Base-by-base conservation (phyloP, 2,888 invertebrate genomes). In the Drosophila emarginata region DNA sequence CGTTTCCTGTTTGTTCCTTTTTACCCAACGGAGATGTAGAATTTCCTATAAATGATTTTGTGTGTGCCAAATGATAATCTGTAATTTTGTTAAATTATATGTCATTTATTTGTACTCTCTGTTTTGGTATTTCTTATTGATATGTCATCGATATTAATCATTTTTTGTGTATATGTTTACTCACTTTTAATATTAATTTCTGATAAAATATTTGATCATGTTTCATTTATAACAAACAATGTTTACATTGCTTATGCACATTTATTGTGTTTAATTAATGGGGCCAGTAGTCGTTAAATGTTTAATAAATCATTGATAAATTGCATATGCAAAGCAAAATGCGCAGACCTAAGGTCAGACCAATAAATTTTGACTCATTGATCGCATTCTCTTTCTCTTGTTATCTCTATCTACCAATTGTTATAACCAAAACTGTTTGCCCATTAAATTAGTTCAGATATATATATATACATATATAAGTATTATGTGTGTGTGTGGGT, bases 251-350 rank as follows among this genome's bases (percentile, higher is more conserved):
- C 56, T 28, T 62, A 67, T 39, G 54, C 71, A 28, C 71, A 71
- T 76, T 74, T 60, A 64, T 59, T 61, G 64, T 70, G 64, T 64
- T 53, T 84, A 84, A 84, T 81, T 81, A 79, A 84, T 84, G 81
- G 72, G 70, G 39, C 40, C 14, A 26, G 23, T 66, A 73, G 72
- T 64, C 64, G 21, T 45, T 45, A 21, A 45, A 45, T 45, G 12
- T 21, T 45, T 4, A 72, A 81, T 81, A 79, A 81, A 81, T 84
- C 71, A 81, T 68, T 53, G 65, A 63, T 58, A 53, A 67, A 51
- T 66, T 65, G 68, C 64, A 67, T 64, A 70, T 70, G 70, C 59
- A 72, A 79, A 79, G 75, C 67, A 58, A 79, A 79, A 73, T 80
- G 68, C 76, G 14, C 54, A 45, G 18, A 18, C 70, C 39, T 70